Conservation (phyloP, 2,113 vertebrate species). For the Toxostoma redivivum region DNA sequence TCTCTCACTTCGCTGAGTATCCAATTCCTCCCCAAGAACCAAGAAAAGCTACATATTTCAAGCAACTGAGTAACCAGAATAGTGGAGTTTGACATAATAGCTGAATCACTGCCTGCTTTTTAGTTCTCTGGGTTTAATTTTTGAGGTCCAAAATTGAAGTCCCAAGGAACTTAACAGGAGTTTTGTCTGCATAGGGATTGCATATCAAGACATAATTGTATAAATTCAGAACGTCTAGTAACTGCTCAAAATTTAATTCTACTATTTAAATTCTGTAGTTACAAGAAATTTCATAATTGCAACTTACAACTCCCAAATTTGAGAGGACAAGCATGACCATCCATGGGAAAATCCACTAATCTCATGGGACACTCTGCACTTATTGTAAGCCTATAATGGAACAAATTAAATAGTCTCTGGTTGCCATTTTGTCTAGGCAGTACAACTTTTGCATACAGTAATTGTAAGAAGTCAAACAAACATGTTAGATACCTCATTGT, state of each 20-base stretch:
- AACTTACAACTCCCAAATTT: slow-evolving; percentile 99
- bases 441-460: slow-evolving; percentile 42
- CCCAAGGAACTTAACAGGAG: slow-evolving; percentile 29
- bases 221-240: neutral
- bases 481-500: slow-evolving; percentile 89
- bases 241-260: slow-evolving; percentile 36
- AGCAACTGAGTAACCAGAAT: neutral
- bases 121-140: neutral
- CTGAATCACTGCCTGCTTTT: neutral
- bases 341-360: slow-evolving; percentile 98
- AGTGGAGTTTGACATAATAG: neutral
- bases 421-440: slow-evolving; percentile 50
- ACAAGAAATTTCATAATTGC: slow-evolving; percentile 60
- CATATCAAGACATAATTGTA: neutral
- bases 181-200: slow-evolving; percentile 39
- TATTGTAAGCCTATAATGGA: slow-evolving; percentile 89
- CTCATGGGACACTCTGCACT: slow-evolving; percentile 98
- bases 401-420: slow-evolving; percentile 63
- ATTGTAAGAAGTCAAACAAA: slow-evolving; percentile 9
- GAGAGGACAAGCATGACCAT: slow-evolving; percentile 95
- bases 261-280: slow-evolving; percentile 46
- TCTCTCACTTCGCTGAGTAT: neutral
- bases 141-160: neutral
- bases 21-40: neutral
- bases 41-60: neutral